These are phyloP conservation scores for Plodia interpunctella DNA, from an alignment of 1,140 invertebrate species.

Conservation along the genomic window DNA sequence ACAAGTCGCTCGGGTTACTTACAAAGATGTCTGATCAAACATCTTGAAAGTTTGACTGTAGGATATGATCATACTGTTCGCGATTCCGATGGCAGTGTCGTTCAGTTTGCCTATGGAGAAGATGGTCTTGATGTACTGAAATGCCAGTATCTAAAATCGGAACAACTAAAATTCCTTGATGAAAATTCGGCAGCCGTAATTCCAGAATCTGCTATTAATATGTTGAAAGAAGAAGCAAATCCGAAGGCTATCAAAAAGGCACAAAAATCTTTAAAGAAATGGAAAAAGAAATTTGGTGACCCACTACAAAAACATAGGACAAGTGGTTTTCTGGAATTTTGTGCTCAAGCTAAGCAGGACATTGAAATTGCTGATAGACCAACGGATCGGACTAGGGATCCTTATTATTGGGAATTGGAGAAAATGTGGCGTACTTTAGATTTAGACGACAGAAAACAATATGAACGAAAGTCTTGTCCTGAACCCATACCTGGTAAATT, in stretches of 20 bases:
- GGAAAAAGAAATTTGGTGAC: slow-evolving; percentile 79
- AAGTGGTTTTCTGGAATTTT: slow-evolving; percentile 55
- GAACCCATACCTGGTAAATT: slow-evolving; percentile 85
- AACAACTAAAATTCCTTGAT: slow-evolving; percentile 89
- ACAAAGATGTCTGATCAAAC: slow-evolving; percentile 98
- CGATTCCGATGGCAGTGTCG: slow-evolving; percentile 95
- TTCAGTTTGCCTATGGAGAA: slow-evolving; percentile 98
- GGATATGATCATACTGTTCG: slow-evolving; percentile 96
- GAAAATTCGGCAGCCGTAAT: slow-evolving; percentile 85
- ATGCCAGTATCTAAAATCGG: slow-evolving; percentile 88
- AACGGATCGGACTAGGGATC: slow-evolving; percentile 57
- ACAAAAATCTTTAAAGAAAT: slow-evolving; percentile 78
- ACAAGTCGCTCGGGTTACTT: slow-evolving; percentile 98
- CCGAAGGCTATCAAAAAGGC: slow-evolving; percentile 69
- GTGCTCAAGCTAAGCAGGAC: slow-evolving; percentile 40
- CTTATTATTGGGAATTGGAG: slow-evolving; percentile 76
- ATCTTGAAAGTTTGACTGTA: slow-evolving; percentile 95
- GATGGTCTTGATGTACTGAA: slow-evolving; percentile 96
- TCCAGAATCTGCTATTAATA: slow-evolving; percentile 77
- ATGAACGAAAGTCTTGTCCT: slow-evolving; percentile 77
- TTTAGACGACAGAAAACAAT: slow-evolving; percentile 78
- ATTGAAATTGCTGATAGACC: slow-evolving; percentile 45
- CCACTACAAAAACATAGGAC: slow-evolving; percentile 57
- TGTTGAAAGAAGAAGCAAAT: slow-evolving; percentile 76
- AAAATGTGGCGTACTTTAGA: slow-evolving; percentile 80